Conservation (phyloP, 2,797 vertebrate genomes). For the Pipistrellus nathusii region DNA sequence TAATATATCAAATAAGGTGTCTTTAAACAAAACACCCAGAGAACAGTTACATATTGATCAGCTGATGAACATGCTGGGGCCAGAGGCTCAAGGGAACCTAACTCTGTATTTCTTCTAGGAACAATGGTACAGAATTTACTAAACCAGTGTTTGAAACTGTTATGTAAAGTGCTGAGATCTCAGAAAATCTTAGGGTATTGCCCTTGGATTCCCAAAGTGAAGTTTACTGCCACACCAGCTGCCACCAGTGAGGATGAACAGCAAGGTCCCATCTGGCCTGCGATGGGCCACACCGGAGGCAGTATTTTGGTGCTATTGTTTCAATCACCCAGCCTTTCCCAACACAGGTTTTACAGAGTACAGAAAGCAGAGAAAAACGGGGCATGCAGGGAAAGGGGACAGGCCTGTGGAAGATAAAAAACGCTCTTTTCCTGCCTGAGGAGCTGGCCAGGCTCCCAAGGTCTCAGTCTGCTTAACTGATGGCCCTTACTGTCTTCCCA, state of each 20-base stretch:
- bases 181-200: background rate
- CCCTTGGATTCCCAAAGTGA: background rate
- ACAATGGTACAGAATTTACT: background rate
- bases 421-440: background rate
- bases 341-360: background rate
- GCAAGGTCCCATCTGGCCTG: background rate
- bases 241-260: background rate
- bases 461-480: background rate
- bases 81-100: background rate
- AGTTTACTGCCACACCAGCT: background rate
- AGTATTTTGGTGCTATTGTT: background rate
- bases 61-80: background rate
- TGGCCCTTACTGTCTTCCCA: background rate
- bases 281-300: background rate
- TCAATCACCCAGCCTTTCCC: background rate
- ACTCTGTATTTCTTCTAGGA: background rate
- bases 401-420: background rate
- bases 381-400: background rate
- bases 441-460: background rate
- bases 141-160: background rate
- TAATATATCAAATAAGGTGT: background rate
- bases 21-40: constrained; percentile 7
- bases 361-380: background rate
- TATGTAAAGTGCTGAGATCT: background rate
- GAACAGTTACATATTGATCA: background rate